Evolutionary conservation across 2,113 vertebrate species (phyloP).

Genomic region (Ammodytes marinus): DNA sequence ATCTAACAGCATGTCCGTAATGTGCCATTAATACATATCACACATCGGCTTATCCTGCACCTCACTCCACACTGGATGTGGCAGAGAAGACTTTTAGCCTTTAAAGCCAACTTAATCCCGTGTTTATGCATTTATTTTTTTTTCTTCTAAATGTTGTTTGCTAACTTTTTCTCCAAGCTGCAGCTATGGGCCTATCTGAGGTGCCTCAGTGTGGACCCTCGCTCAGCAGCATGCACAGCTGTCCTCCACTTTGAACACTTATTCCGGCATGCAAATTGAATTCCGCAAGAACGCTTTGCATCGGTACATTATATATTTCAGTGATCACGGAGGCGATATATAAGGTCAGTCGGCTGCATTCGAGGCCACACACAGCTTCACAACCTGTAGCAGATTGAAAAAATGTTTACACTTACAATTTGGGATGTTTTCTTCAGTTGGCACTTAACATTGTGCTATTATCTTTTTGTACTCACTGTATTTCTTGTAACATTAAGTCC

Average conservation of each 20-base stretch:
- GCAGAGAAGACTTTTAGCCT: conserved; percentile 20
- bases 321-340: conserved; percentile 14
- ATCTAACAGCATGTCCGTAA: conserved; percentile 63
- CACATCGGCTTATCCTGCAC: conserved; percentile 41
- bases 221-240: conserved; percentile 45
- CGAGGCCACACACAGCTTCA: conserved; percentile 36
- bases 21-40: conserved; percentile 71
- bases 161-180: conserved; percentile 47
- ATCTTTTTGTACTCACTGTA: conserved; percentile 63
- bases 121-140: conserved; percentile 52
- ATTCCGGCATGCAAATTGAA: conserved; percentile 44
- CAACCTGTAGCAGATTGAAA: conserved; percentile 77
- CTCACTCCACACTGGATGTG: conserved; percentile 22
- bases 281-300: background rate
- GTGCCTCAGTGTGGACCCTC: conserved; percentile 43
- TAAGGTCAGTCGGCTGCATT: conserved; percentile 44
- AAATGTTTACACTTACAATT: conserved; percentile 81
- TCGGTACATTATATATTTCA: conserved; percentile 16
- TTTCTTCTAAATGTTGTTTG: conserved; percentile 15
- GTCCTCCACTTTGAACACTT: conserved; percentile 37
- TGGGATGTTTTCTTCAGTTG: conserved; percentile 57
- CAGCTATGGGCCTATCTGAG: conserved; percentile 53
- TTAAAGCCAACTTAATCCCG: conserved; percentile 32
- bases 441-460: conserved; percentile 68
- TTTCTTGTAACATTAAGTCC: conserved; percentile 61